Conservation (phyloP, 2,888 invertebrate genomes). For the Tinea trinotella region DNA sequence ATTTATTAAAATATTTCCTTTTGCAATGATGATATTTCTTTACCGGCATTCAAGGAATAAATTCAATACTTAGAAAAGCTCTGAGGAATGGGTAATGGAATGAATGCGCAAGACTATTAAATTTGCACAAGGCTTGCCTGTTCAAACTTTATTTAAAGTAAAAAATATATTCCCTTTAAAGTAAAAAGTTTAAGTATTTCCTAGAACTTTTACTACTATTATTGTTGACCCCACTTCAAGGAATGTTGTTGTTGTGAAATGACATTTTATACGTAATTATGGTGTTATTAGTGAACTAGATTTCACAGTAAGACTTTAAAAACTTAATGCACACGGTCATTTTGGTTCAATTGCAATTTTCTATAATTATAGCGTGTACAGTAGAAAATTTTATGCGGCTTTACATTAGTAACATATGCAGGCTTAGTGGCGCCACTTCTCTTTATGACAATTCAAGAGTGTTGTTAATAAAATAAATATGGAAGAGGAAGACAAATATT, state of each 20-base stretch:
- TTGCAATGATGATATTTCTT: not conserved
- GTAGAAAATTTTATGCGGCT: not conserved
- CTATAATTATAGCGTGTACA: not conserved
- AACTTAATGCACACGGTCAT: not conserved
- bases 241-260: not conserved
- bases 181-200: not conserved
- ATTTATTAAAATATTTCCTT: too few relatives aligned
- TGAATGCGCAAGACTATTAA: not conserved
- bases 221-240: not conserved
- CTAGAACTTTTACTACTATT: not conserved
- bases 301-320: not conserved
- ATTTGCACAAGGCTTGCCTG: not conserved
- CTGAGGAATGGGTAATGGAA: not conserved
- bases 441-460: too few relatives aligned
- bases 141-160: not conserved
- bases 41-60: not conserved
- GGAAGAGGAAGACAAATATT: too few relatives aligned
- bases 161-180: not conserved
- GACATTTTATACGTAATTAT: not conserved
- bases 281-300: not conserved
- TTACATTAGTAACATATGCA: not conserved
- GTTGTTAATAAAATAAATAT: too few relatives aligned
- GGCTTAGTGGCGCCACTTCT: not conserved
- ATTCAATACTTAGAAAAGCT: not conserved
- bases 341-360: not conserved